These are phyloP conservation scores for Rhinopomastus cyanomelas DNA, from an alignment of 2,113 vertebrate genomes.

Conservation along the genomic window DNA sequence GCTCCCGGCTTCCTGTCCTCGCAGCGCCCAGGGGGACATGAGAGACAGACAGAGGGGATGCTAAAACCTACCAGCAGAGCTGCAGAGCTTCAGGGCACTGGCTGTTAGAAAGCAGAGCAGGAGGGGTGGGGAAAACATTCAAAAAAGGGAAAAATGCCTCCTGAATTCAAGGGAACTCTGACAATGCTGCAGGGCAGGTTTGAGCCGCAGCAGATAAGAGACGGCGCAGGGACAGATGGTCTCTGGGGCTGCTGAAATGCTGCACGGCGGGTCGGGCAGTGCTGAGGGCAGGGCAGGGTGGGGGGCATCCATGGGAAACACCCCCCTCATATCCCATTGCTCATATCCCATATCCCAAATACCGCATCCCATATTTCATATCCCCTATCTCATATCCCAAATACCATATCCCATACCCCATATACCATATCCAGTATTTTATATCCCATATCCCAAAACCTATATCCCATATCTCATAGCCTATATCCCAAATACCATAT, in stretches of 20 bases:
- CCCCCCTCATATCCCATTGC: background rate
- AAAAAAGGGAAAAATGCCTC: background rate
- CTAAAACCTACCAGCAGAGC: background rate
- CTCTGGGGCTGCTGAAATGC: background rate
- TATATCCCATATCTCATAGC: no score
- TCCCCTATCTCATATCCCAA: no score
- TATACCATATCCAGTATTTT: no score
- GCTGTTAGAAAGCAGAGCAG: background rate
- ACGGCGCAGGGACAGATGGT: background rate
- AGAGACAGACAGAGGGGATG: background rate
- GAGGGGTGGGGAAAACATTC: background rate
- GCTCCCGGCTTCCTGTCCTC: background rate
- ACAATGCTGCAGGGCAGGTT: conserved; percentile 57
- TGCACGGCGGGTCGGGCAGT: background rate
- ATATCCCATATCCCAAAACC: no score
- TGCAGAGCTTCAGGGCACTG: background rate
- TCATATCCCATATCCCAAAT: no score
- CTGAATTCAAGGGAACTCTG: background rate
- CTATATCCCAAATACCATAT: no score
- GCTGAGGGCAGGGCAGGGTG: background rate
- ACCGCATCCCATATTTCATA: no score
- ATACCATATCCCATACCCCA: no score
- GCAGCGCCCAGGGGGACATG: background rate
- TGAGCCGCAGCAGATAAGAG: background rate
- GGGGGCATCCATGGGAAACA: fast-evolving